phyloP scores from a whole-genome alignment of 2,113 vertebrate genomes.

The Poeciliopsis prolifica region DNA sequence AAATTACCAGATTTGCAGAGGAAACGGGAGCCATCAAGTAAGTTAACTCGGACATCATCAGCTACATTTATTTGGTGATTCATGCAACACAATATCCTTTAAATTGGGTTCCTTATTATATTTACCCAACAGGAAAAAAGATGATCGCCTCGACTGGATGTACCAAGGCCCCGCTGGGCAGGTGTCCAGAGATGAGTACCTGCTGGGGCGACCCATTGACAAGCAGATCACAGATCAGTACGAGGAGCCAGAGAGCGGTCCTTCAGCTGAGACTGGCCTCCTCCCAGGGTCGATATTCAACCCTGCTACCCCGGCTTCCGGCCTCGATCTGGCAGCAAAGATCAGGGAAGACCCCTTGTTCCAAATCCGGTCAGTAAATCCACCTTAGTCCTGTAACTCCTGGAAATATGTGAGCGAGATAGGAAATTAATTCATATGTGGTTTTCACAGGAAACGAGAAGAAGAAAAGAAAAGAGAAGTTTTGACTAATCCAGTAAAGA shows the following conservation, averaged over 20 bases:
- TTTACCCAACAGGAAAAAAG: conserved; percentile 84
- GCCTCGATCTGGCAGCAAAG: conserved; percentile 92
- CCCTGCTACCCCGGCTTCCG: conserved; percentile 80
- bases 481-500: conserved; percentile 95
- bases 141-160: conserved; percentile 99
- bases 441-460: conserved; percentile 86
- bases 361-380: conserved; percentile 84
- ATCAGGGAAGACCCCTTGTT: conserved; percentile 97
- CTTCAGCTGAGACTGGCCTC: conserved; percentile 88
- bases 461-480: conserved; percentile 96
- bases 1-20: conserved; percentile 91
- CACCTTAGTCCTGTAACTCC: fast-evolving
- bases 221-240: conserved; percentile 90
- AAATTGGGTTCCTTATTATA: not conserved
- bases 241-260: conserved; percentile 87
- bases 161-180: conserved; percentile 94
- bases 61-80: fast-evolving
- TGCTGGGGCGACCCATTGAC: conserved; percentile 93
- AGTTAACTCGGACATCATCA: conserved; percentile 13
- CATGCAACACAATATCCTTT: fast-evolving
- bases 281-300: conserved; percentile 94
- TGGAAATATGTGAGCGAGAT: not conserved
- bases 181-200: conserved; percentile 94
- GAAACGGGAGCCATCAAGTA: conserved; percentile 90
- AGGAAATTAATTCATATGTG: not conserved